A percentile compares a stretch with the other conserved stretches of the same genome.
Evolutionary conservation across 2,113 vertebrate genomes (phyloP).

Genomic region (Pygoscelis adeliae): DNA sequence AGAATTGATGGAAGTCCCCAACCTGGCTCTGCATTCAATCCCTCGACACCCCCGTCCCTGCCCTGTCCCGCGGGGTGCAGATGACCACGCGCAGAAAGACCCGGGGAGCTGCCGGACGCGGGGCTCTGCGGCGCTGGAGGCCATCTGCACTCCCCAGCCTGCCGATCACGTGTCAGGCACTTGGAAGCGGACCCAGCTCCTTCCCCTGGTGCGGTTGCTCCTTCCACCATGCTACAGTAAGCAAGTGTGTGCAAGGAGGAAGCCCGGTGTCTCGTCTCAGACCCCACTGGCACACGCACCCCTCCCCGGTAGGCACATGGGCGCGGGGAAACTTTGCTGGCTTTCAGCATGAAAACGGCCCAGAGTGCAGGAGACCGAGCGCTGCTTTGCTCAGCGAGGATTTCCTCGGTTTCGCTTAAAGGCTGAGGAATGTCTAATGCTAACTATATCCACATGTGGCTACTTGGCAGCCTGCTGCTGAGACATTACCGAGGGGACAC

Average conservation of each 20-base stretch:
- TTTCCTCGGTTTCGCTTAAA: not conserved
- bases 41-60: not conserved
- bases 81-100: rapidly evolving
- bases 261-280: rapidly evolving
- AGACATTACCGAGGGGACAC: not conserved
- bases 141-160: not conserved
- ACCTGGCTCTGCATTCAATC: rapidly evolving
- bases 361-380: not conserved
- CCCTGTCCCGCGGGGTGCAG: rapidly evolving
- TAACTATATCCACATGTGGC: conserved; percentile 67
- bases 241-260: not conserved
- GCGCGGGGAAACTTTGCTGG: not conserved
- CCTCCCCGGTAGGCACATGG: rapidly evolving
- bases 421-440: conserved; percentile 34
- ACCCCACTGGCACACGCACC: rapidly evolving
- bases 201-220: not conserved
- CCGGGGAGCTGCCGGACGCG: not conserved
- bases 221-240: not conserved
- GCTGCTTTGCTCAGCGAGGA: not conserved
- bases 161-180: not conserved
- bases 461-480: conserved; percentile 24
- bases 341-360: not conserved
- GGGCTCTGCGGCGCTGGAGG: not conserved
- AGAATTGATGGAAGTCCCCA: not conserved
- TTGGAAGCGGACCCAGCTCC: not conserved